phyloP scores from a whole-genome alignment of 2,797 vertebrate species.

The Brachymystax lenok region DNA sequence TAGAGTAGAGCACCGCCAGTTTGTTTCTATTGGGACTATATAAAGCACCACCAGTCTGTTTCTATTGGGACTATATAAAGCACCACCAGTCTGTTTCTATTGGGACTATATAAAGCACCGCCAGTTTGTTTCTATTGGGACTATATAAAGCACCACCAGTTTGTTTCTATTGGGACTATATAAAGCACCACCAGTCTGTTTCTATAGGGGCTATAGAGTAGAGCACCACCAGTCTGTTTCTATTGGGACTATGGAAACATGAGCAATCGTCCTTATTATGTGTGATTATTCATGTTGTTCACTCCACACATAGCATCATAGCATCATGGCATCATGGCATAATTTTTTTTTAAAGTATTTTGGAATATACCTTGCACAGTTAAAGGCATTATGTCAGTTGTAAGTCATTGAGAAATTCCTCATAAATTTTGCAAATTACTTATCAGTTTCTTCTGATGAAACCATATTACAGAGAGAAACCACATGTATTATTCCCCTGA shows the following conservation, averaged over 20 bases:
- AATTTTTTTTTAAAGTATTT: too few relatives aligned
- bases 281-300: neutral
- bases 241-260: neutral
- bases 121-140: too few relatives aligned
- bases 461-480: neutral
- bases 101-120: too few relatives aligned
- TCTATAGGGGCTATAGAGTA: neutral
- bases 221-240: neutral
- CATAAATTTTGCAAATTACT: neutral
- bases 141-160: neutral
- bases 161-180: neutral
- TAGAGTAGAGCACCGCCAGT: neutral
- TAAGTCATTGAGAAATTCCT: neutral
- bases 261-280: neutral
- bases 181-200: neutral
- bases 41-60: neutral
- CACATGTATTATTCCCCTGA: conserved; percentile 43
- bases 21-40: neutral
- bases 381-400: neutral
- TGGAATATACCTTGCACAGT: neutral
- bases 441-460: neutral
- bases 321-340: too few relatives aligned
- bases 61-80: neutral
- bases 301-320: neutral
- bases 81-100: neutral